A percentile compares a stretch with the other conserved stretches of the same genome.
These are phyloP conservation scores for Eupeodes latifasciatus DNA, from an alignment of 2,888 invertebrate species.

Conservation along the genomic window DNA sequence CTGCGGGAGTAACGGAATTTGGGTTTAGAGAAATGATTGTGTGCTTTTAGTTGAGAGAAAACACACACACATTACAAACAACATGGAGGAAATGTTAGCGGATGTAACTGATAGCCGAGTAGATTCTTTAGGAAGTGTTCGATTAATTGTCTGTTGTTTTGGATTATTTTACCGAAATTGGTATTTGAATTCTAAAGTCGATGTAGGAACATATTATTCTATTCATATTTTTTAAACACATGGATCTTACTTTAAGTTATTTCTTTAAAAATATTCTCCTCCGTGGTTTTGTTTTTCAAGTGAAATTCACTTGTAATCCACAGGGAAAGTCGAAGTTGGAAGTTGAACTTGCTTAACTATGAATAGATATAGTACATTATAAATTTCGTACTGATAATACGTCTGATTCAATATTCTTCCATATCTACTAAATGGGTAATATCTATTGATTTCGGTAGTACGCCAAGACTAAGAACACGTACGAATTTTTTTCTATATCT, in stretches of 20 bases:
- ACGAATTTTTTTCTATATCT: neutral
- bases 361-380: neutral
- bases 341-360: neutral
- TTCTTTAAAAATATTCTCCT: too few relatives aligned
- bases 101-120: constrained; percentile 39
- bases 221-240: neutral
- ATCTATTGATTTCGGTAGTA: constrained; percentile 14
- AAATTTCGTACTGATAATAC: neutral
- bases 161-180: neutral
- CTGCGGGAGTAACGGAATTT: constrained; percentile 39
- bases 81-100: constrained; percentile 41
- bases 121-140: constrained; percentile 40
- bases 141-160: constrained; percentile 9
- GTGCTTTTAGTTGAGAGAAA: constrained; percentile 46
- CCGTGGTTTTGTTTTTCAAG: too few relatives aligned
- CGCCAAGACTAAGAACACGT: constrained; percentile 13
- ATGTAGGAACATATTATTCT: neutral
- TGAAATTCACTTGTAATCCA: too few relatives aligned
- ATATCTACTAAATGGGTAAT: neutral
- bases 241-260: too few relatives aligned
- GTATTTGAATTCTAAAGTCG: neutral
- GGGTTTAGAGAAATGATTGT: constrained; percentile 46
- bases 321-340: neutral
- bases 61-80: constrained; percentile 2
- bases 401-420: neutral